Evolutionary conservation across 2,797 vertebrate species (phyloP).

Genomic region (Poecilia picta): DNA sequence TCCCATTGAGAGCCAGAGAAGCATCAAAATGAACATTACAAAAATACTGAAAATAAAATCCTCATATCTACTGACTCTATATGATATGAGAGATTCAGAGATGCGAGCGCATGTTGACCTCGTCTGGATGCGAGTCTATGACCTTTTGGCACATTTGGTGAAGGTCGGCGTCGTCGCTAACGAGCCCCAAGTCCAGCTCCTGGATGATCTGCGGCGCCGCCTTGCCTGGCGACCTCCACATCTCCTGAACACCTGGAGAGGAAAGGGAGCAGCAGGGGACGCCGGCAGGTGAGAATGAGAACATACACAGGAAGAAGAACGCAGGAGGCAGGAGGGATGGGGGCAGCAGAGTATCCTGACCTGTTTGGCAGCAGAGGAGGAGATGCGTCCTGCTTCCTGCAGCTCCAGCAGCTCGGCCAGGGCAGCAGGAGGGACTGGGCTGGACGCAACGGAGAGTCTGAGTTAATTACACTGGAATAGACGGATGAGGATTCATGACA

Average conservation of each 20-base stretch:
- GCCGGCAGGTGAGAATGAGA: slow-evolving; percentile 13
- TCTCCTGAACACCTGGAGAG: slow-evolving; percentile 87
- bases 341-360: slow-evolving; percentile 79
- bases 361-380: slow-evolving; percentile 88
- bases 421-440: slow-evolving; percentile 82
- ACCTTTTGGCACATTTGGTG: slow-evolving; percentile 87
- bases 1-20: neutral
- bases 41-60: neutral
- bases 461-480: slow-evolving; percentile 46
- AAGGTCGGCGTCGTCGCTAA: slow-evolving; percentile 83
- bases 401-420: slow-evolving; percentile 91
- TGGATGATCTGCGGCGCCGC: slow-evolving; percentile 84
- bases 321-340: neutral
- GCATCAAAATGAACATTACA: neutral
- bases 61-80: neutral
- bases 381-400: slow-evolving; percentile 86
- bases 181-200: slow-evolving; percentile 86
- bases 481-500: slow-evolving; percentile 35
- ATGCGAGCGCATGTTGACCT: slow-evolving; percentile 79
- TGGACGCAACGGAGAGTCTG: slow-evolving; percentile 66
- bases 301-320: slow-evolving; percentile 27
- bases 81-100: neutral
- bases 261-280: slow-evolving; percentile 1
- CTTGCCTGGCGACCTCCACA: slow-evolving; percentile 88
- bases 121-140: slow-evolving; percentile 83